These are phyloP conservation scores for Chamaetylas fuelleborni DNA, from an alignment of 2,113 vertebrate genomes.

Conservation along the genomic window DNA sequence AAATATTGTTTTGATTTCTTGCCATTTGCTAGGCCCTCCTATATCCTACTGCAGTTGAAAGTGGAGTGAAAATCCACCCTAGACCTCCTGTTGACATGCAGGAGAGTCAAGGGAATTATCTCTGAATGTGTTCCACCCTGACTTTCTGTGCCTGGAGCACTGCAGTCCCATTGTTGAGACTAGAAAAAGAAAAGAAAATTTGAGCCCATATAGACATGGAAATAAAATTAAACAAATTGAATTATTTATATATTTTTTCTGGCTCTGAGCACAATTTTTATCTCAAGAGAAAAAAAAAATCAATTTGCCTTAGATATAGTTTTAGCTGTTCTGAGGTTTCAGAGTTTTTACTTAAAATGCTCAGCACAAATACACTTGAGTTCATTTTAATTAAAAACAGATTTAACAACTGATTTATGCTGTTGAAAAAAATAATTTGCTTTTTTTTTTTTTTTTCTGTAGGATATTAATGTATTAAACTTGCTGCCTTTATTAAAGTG, in stretches of 20 bases:
- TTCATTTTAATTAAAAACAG: constrained; percentile 57
- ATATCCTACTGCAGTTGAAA: not conserved
- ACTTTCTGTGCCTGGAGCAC: not conserved
- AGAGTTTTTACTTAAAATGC: constrained; percentile 13
- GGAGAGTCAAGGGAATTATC: not conserved
- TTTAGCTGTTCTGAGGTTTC: not conserved
- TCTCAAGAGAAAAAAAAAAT: not conserved
- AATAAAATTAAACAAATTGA: constrained; percentile 1
- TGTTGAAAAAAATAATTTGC: not conserved
- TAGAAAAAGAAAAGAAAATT: not conserved
- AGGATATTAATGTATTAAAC: not conserved
- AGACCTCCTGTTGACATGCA: not conserved
- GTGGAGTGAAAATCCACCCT: not conserved
- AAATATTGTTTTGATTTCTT: not conserved
- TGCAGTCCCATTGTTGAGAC: not conserved
- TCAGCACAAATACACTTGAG: not conserved
- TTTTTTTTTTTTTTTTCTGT: not conserved
- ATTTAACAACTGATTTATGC: not conserved
- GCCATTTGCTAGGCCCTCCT: not conserved
- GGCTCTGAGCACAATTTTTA: not conserved
- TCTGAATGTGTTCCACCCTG: not conserved
- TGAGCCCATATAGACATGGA: not conserved
- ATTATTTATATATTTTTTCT: not conserved
- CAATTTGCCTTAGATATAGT: not conserved
- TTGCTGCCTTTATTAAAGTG: not conserved